These are phyloP conservation scores for Nothobranchius furzeri DNA, from an alignment of 2,113 vertebrate species.

Conservation along the genomic window DNA sequence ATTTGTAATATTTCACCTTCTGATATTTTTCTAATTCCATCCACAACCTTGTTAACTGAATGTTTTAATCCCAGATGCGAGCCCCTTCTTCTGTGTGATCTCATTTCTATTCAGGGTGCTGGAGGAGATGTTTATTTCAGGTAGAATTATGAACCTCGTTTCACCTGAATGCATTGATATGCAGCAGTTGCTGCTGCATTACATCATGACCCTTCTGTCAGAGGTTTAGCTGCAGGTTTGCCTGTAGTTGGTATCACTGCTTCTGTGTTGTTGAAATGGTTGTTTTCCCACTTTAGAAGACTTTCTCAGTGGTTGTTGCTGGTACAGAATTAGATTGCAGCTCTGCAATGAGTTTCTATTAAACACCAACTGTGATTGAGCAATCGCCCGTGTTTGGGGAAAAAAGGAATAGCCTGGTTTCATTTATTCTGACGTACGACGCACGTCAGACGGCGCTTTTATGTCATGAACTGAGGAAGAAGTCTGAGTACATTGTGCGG, in stretches of 20 bases:
- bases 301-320: slow-evolving; percentile 32
- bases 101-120: slow-evolving; percentile 19
- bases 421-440: slow-evolving; percentile 10
- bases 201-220: slow-evolving; percentile 59
- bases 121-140: slow-evolving; percentile 36
- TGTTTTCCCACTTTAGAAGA: slow-evolving; percentile 60
- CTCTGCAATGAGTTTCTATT: slow-evolving; percentile 28
- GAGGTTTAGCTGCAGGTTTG: slow-evolving; percentile 58
- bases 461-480: background rate
- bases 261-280: slow-evolving; percentile 42
- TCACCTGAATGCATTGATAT: slow-evolving; percentile 43
- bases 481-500: background rate
- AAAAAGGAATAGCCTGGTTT: slow-evolving; percentile 12
- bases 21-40: slow-evolving; percentile 38
- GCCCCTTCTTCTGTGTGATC: background rate
- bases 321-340: slow-evolving; percentile 32
- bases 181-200: slow-evolving; percentile 52
- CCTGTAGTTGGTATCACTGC: slow-evolving; percentile 25
- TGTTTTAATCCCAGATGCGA: slow-evolving; percentile 18
- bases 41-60: slow-evolving; percentile 33
- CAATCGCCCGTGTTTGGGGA: slow-evolving; percentile 4
- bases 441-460: background rate
- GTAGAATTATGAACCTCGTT: slow-evolving; percentile 12
- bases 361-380: slow-evolving; percentile 53
- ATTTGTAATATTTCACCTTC: slow-evolving; percentile 41